Evolutionary conservation across 2,797 vertebrate genomes (phyloP).

Genomic region (Micropoecilia bifurca): DNA sequence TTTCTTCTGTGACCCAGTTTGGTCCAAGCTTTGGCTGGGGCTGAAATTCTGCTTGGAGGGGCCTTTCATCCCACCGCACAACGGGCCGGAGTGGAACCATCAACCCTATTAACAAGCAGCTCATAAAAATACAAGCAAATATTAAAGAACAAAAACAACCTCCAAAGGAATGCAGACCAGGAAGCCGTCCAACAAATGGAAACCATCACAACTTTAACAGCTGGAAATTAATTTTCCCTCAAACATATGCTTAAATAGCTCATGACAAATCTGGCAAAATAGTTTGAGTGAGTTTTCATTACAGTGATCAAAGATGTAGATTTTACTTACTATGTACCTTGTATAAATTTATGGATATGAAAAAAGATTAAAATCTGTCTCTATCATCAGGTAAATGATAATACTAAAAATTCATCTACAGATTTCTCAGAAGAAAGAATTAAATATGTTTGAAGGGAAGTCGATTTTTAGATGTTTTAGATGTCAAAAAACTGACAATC

Average conservation of each 20-base stretch:
- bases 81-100: not conserved
- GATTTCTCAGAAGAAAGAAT: not conserved
- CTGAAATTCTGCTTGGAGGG: not conserved
- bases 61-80: not conserved
- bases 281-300: not conserved
- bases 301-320: not conserved
- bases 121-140: not conserved
- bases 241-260: not conserved
- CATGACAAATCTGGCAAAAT: not conserved
- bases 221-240: too few relatives aligned
- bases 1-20: not conserved
- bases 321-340: not conserved
- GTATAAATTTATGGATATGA: not conserved
- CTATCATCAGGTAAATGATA: not conserved
- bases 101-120: not conserved
- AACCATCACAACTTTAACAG: not conserved
- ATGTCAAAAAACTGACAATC: not conserved
- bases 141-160: too few relatives aligned
- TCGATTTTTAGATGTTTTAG: not conserved
- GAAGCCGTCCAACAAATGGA: not conserved
- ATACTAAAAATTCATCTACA: rapidly evolving
- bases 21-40: not conserved
- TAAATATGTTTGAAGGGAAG: not conserved
- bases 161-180: not conserved
- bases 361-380: not conserved